A percentile compares a stretch with the other conserved stretches of the same genome.
These are phyloP conservation scores for Peromyscus melanophrys DNA, from an alignment of 2,797 vertebrate genomes.

Conservation along the genomic window DNA sequence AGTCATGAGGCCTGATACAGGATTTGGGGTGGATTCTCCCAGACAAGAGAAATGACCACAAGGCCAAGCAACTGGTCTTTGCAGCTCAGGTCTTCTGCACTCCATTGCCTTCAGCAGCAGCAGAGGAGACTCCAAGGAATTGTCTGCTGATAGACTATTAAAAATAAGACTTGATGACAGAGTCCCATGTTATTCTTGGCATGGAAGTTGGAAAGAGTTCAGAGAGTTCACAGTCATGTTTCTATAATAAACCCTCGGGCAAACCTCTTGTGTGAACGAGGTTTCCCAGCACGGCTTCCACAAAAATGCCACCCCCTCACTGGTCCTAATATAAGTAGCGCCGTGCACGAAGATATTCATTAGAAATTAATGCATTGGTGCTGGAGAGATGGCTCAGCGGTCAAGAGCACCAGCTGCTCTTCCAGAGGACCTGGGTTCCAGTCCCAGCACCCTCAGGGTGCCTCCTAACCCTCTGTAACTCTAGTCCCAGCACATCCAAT, in stretches of 20 bases:
- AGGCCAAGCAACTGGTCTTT: background rate
- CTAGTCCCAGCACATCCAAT: background rate
- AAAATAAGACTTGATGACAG: slow-evolving; percentile 84
- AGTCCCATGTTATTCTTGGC: slow-evolving; percentile 80
- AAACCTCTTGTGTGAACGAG: slow-evolving; percentile 61
- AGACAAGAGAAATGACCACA: background rate
- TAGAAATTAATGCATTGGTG: background rate
- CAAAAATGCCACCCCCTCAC: background rate
- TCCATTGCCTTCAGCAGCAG: slow-evolving; percentile 55
- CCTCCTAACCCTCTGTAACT: background rate
- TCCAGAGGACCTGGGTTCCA: background rate
- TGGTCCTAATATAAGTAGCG: background rate
- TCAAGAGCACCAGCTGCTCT: background rate
- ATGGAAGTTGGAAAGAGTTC: slow-evolving; percentile 78
- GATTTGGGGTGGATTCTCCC: slow-evolving; percentile 26
- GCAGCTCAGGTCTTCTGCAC: slow-evolving; percentile 43
- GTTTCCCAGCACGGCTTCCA: slow-evolving; percentile 69
- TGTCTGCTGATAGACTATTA: slow-evolving; percentile 82
- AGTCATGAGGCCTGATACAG: slow-evolving; percentile 1
- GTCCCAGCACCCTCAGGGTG: background rate
- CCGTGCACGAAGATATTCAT: background rate
- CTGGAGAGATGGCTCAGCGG: background rate
- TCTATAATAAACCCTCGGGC: slow-evolving; percentile 78
- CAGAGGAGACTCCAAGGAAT: slow-evolving; percentile 58
- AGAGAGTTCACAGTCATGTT: slow-evolving; percentile 81